These are phyloP conservation scores for Euproctis similis DNA, from an alignment of 2,888 invertebrate genomes.

Conservation along the genomic window DNA sequence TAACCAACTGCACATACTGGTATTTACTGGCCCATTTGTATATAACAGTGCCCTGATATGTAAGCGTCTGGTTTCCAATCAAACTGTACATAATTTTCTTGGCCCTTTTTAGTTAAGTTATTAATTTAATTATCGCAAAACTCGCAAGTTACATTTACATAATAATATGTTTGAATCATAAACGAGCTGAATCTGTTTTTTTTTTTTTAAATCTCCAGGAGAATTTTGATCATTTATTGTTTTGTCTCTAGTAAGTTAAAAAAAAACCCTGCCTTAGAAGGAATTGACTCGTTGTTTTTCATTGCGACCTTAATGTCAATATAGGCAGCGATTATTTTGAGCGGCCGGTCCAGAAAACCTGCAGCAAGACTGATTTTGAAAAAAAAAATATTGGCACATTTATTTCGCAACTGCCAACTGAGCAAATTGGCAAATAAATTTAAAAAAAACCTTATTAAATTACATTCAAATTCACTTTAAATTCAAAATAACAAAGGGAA, in stretches of 20 bases:
- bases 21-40: too few species aligned
- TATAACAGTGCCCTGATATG: too few species aligned
- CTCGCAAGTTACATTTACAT: too few species aligned
- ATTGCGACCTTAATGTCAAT: constrained; percentile 34
- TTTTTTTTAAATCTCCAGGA: constrained; percentile 10
- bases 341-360: constrained; percentile 24
- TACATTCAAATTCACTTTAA: constrained; percentile 23
- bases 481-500: constrained; percentile 69
- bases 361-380: constrained; percentile 44
- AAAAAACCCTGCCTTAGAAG: constrained; percentile 31
- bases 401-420: constrained; percentile 16
- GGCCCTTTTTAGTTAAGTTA: too few species aligned
- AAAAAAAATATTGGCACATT: constrained; percentile 19
- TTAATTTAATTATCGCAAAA: too few species aligned
- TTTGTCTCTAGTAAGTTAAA: too few species aligned
- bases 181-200: too few species aligned
- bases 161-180: too few species aligned
- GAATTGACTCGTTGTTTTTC: constrained; percentile 42
- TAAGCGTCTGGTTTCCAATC: too few species aligned
- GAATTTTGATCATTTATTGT: constrained; percentile 16
- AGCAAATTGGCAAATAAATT: constrained; percentile 12
- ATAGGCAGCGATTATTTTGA: constrained; percentile 19
- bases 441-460: constrained; percentile 7
- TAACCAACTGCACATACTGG: too few species aligned
- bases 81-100: too few species aligned